These are phyloP conservation scores for Morinoia aosen DNA, from an alignment of 2,888 invertebrate genomes.

Conservation along the genomic window DNA sequence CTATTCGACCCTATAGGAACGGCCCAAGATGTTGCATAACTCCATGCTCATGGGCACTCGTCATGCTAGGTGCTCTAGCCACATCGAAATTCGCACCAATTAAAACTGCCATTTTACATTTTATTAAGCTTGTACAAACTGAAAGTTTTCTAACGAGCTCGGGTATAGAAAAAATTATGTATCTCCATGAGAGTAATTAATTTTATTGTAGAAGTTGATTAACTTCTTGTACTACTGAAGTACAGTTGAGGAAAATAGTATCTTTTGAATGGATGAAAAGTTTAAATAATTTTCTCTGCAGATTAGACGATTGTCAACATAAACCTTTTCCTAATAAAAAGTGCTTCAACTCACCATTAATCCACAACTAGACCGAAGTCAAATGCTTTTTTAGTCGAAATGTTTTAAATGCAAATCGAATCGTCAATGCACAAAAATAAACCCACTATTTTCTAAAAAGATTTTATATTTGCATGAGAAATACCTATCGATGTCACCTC, in stretches of 20 bases:
- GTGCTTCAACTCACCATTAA: neutral
- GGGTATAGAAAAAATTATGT: neutral
- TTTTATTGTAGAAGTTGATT: neutral
- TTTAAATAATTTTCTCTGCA: neutral
- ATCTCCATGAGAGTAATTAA: neutral
- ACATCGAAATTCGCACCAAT: neutral
- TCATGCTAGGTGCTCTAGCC: neutral
- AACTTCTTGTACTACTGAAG: neutral
- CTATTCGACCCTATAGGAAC: neutral
- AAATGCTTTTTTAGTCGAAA: neutral
- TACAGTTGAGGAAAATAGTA: neutral
- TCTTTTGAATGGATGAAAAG: neutral
- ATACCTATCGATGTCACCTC: conserved; percentile 18
- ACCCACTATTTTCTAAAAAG: neutral
- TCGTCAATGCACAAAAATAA: neutral
- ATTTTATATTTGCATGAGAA: neutral
- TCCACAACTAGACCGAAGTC: neutral
- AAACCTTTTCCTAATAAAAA: neutral
- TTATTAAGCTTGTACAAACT: neutral
- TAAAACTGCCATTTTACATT: neutral
- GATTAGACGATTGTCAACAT: neutral
- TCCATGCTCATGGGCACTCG: neutral
- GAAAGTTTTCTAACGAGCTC: neutral
- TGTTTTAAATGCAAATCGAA: neutral
- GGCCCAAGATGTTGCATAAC: neutral